phyloP scores from a whole-genome alignment of 2,797 vertebrate species.

The Loriculus beryllinus region DNA sequence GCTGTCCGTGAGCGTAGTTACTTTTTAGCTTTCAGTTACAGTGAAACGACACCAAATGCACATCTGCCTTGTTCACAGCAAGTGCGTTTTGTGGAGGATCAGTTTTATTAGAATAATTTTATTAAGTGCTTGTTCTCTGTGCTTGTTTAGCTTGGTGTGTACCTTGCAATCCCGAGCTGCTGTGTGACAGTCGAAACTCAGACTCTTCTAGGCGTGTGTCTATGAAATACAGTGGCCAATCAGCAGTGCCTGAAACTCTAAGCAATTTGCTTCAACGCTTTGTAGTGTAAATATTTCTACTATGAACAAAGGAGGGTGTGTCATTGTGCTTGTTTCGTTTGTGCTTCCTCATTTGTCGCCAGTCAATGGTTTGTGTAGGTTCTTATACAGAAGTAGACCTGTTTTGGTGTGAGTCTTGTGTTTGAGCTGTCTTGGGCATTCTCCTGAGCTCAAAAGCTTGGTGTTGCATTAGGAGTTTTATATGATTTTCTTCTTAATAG shows the following conservation, averaged over 20 bases:
- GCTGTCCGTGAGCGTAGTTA: not conserved
- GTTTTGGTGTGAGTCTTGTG: not conserved
- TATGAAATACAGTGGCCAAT: not conserved
- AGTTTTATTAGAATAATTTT: not conserved
- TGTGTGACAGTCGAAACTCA: slow-evolving; percentile 26
- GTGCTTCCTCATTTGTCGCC: slow-evolving; percentile 5
- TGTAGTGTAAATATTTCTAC: slow-evolving; percentile 62
- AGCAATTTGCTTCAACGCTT: slow-evolving; percentile 19
- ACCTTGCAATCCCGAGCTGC: not conserved
- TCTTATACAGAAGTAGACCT: not conserved
- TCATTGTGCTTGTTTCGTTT: slow-evolving; percentile 11
- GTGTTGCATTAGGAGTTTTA: not conserved
- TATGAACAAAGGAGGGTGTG: slow-evolving; percentile 62
- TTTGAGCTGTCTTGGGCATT: not conserved
- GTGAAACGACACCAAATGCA: not conserved
- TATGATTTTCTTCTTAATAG: not conserved
- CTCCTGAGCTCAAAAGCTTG: not conserved
- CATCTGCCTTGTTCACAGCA: not conserved
- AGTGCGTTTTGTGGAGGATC: not conserved
- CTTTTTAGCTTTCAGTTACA: not conserved
- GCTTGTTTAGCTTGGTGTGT: not conserved
- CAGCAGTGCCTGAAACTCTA: slow-evolving; percentile 17
- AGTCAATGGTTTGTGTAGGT: not conserved
- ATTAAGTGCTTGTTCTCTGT: not conserved
- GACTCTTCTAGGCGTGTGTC: not conserved